Evolutionary conservation across 2,113 vertebrate genomes (phyloP), one percentile per base, ranked within the genome.

Genomic region (Phaethornis superciliosus): DNA sequence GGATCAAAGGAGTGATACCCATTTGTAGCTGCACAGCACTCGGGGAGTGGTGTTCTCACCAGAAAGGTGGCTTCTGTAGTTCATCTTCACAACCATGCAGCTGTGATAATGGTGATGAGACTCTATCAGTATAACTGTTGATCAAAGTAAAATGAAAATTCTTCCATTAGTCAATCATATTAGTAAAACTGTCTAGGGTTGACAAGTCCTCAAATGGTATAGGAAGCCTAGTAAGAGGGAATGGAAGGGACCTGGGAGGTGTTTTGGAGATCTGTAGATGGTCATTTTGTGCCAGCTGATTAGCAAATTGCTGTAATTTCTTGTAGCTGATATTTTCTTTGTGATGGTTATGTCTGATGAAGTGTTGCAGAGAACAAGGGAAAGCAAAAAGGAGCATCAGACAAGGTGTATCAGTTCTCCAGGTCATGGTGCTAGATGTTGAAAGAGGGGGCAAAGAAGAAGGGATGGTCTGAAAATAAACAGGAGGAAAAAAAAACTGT

Each of bases 351-450:
- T 12, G 6, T 70, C 80, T 81, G 55, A 33, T 40, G 32, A 79
- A 85, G 19, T n/a, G 6, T 44, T 79, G 35, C 35, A n/a, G 55
- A 51, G 16, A 64, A n/a, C 5, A 83, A 72, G 22, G 24, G 19
- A 42, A 49, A 65, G 8, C 37, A 52, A 90, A 77, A 75, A 80
- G 46, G 20, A 75, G 8, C 47, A 77, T 7, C 15, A 22, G 26
- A 24, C 7, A 74, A 28, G 0, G 0, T 32, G 8, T 32, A 40
- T 49, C 17, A 42, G 0, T 59, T 81, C 30, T 65, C 17, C 32
- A 49, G 52, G n/a, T 47, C 35, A n/a, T n/a, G 62, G n/a, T 71
- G 55, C 63, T 55, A 58, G 12, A 67, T 42, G 30, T 6, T 64
- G 49, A 65, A 88, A 76, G 18, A 81, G 18, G 4, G 4, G 8